These are phyloP conservation scores for Pygoscelis antarcticus DNA, from an alignment of 2,113 vertebrate genomes.

Conservation along the genomic window DNA sequence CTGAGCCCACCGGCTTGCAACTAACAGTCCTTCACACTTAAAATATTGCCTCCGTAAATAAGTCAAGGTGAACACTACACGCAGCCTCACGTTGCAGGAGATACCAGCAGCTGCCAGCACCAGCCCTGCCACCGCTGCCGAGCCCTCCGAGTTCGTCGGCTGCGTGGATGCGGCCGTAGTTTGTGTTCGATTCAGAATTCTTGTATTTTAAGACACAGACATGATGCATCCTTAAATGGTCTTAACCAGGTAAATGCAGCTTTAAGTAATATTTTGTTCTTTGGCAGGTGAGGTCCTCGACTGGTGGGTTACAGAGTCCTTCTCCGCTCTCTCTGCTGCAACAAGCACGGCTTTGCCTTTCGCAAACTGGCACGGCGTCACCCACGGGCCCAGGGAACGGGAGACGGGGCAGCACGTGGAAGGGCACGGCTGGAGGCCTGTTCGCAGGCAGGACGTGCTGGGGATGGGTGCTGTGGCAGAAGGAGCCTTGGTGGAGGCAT, in stretches of 20 bases:
- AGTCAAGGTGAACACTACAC: background rate
- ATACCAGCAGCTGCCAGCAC: background rate
- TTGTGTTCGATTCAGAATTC: background rate
- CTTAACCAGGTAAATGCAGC: background rate
- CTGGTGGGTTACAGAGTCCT: background rate
- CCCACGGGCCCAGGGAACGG: background rate
- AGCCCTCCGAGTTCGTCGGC: rapidly evolving
- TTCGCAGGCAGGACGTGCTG: background rate
- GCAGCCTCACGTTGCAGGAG: background rate
- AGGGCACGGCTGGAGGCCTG: background rate
- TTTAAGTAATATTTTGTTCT: background rate
- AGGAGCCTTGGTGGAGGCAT: background rate
- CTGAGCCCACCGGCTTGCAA: background rate
- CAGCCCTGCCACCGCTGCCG: background rate
- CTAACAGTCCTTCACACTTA: background rate
- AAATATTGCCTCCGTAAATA: background rate
- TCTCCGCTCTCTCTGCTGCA: background rate
- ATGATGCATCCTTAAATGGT: background rate
- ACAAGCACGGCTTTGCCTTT: background rate
- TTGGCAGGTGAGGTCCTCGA: background rate
- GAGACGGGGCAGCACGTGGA: background rate
- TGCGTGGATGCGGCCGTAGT: rapidly evolving
- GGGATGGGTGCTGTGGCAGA: background rate
- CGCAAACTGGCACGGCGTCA: rapidly evolving
- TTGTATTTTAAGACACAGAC: background rate